phyloP scores from a whole-genome alignment of 2,797 vertebrate species.

The Myotis planiceps region DNA sequence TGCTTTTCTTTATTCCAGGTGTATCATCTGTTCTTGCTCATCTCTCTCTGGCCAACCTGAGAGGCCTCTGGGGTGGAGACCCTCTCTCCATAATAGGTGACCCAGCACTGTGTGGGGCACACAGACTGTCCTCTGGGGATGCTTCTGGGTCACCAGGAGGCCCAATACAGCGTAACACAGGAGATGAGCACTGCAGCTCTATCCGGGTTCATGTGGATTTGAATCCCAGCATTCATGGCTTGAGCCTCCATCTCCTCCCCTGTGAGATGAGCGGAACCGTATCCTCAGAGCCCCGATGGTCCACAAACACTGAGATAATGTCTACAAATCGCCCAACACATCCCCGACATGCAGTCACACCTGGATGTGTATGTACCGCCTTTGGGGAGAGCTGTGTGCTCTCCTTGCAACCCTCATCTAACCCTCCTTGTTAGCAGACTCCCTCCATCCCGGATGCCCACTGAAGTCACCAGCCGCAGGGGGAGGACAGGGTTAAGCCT shows the following conservation, averaged over 20 bases:
- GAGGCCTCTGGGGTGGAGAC: background rate
- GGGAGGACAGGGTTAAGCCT: conserved; percentile 81
- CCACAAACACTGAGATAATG: background rate
- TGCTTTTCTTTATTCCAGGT: background rate
- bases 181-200: background rate
- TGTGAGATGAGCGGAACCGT: background rate
- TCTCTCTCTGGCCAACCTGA: background rate
- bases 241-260: background rate
- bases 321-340: background rate
- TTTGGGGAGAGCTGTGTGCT: background rate
- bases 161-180: accelerated
- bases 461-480: background rate
- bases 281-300: background rate
- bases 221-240: background rate
- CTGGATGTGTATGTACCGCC: accelerated
- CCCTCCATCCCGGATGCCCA: background rate
- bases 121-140: accelerated
- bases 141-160: background rate
- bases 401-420: background rate
- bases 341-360: accelerated
- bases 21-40: background rate
- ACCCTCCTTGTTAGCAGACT: background rate
- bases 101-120: background rate
- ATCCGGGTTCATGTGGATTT: background rate
- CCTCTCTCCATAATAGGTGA: accelerated